Base-by-base conservation (phyloP, 2,888 invertebrate species). In the Pollenia labialis region DNA sequence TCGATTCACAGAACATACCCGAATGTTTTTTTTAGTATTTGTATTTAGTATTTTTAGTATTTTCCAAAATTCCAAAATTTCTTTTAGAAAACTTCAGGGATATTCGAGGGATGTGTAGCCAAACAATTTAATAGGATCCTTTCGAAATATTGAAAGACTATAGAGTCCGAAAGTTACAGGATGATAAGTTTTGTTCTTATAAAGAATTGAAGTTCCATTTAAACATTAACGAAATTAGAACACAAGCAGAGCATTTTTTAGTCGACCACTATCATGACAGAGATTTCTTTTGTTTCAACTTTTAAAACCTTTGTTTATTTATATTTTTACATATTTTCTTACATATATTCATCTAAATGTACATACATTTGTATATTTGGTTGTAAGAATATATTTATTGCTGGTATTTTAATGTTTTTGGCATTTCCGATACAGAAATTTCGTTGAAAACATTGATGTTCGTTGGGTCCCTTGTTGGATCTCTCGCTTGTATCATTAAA, bases 341-440 rank as follows among this genome's bases (percentile, higher is more conserved):
- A 0, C 32, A 32, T 52, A 52, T 64, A 64, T 64, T 23, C 54
- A 44, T 44, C 18, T 72, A 9, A 16, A 11, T 58, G 66, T 18
- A 62, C 18, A 42, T 12, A 69, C n/a, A 58, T 50, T 7, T 54
- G 18, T 56, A 42, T 60, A 16, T 50, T 50, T 60, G 23, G 14
- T 10, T 68, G 11, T 42, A 18, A 2, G 10, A 23, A 12, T 54
- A 46, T 62, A 46, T 71, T 82, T 64, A 75, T 74, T 69, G 62
- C 74, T 58, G 74, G 68, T 69, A 71, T 80, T 80, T 80, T 75
- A 86, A 86, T 82, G 83, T 66, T 83, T 86, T 71, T 86, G 86
- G 80, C 75, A 81, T 86, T 84, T 83, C 76, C 86, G 86, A 87
- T 86, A 83, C 50, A 76, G 32, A 83, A 66, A 42, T 76, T 80